Evolutionary conservation across 2,888 invertebrate genomes (phyloP).

Genomic region (Eupithecia tripunctaria): DNA sequence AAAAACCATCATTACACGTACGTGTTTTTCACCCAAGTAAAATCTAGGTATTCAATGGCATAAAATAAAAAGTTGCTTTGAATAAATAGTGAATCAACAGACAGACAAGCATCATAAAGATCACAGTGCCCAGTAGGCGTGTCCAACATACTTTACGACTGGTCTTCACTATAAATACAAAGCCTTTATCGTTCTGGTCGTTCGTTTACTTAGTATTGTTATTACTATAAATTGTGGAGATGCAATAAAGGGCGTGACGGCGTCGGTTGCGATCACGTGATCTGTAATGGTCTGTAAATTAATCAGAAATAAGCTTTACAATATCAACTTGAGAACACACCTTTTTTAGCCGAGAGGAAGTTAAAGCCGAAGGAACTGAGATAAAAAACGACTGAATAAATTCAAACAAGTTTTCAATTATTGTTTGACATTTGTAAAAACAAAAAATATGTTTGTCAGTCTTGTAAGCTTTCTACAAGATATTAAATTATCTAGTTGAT

Average conservation of each 20-base stretch:
- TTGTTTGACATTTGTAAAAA: too few species aligned
- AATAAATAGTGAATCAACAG: constrained; percentile 17
- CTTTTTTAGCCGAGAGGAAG: neutral
- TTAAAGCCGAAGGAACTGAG: neutral
- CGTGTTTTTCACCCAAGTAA: neutral
- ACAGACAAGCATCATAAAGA: constrained; percentile 30
- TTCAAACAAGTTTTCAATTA: too few species aligned
- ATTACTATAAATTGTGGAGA: constrained; percentile 41
- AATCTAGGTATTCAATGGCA: neutral
- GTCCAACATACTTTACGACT: constrained; percentile 39
- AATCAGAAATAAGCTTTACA: neutral
- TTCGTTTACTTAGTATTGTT: constrained; percentile 45
- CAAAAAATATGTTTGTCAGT: too few species aligned
- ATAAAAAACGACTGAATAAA: too few species aligned
- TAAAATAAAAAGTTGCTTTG: neutral
- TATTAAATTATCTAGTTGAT: too few species aligned
- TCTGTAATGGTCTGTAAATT: neutral
- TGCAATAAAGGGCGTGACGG: constrained; percentile 4
- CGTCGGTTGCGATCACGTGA: neutral
- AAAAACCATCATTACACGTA: too few species aligned
- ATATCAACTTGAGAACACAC: neutral
- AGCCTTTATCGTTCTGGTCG: constrained; percentile 43
- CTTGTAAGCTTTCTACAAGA: too few species aligned
- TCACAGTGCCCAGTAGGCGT: constrained; percentile 42
- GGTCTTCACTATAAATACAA: constrained; percentile 42